Conservation (phyloP, 92 coral and sea anemone species). For the Porites lobata region DNA sequence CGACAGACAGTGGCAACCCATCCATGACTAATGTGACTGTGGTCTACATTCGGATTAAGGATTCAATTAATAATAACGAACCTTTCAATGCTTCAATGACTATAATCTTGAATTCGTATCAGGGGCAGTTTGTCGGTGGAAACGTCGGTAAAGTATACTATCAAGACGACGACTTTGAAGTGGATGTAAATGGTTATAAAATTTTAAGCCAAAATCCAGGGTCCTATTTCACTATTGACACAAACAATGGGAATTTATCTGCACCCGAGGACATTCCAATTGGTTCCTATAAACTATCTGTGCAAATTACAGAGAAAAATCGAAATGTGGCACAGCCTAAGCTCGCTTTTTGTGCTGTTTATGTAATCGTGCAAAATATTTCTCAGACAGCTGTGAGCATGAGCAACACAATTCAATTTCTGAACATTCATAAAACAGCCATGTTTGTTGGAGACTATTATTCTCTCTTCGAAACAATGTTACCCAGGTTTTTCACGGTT, state of each 20-base stretch:
- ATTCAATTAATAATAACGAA: constrained; percentile 67
- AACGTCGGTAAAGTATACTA: constrained; percentile 83
- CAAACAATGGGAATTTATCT: constrained; percentile 79
- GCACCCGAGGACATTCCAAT: constrained; percentile 64
- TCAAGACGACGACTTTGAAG: constrained; percentile 84
- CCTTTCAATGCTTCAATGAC: constrained; percentile 75
- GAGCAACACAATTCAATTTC: constrained; percentile 82
- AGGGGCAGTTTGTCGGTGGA: constrained; percentile 85
- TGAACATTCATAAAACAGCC: constrained; percentile 66
- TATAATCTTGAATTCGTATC: constrained; percentile 83
- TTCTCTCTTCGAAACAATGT: constrained; percentile 16
- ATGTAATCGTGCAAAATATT: constrained; percentile 74
- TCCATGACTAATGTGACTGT: constrained; percentile 55
- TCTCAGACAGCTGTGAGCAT: constrained; percentile 68
- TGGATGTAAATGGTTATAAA: constrained; percentile 72
- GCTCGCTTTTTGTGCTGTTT: constrained; percentile 66
- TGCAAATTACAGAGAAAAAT: constrained; percentile 71
- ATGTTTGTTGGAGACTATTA: constrained; percentile 81
- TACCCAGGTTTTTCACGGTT: background rate
- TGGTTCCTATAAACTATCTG: constrained; percentile 66
- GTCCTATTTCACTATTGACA: constrained; percentile 67
- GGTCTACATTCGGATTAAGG: constrained; percentile 80
- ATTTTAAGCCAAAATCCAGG: constrained; percentile 73
- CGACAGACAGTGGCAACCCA: constrained; percentile 81
- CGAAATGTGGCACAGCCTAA: constrained; percentile 59